Base-by-base conservation (phyloP, 2,797 vertebrate genomes). In the Selene dorsalis region DNA sequence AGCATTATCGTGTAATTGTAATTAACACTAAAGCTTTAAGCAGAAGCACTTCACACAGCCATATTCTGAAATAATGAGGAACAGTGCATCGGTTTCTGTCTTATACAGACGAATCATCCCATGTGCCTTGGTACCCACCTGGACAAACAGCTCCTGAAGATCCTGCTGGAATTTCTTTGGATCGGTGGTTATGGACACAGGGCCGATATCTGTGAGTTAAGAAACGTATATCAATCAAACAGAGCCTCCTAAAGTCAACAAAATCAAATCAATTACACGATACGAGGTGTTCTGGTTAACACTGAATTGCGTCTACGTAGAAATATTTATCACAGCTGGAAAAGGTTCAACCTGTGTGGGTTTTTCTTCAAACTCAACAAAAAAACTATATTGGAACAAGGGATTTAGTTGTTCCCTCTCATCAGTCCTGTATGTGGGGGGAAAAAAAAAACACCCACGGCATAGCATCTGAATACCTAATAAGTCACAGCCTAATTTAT, bases 141-240 rank as follows among this genome's bases (percentile, higher is more conserved):
- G 97, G 77, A 99, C 98, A 3, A 97, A 97, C 75, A 99, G 96
- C 68, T 98, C 96, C 75, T 94, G 92, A 75, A 99, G 95, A 87
- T 95, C 96, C 86, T 84, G 93, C 93, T 98, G 97, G 88, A 99
- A 99, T 89, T 96, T 95, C 78, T 65, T 87, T 0, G 98, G 97
- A 78, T 99, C 96, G 0, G 95, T 94, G 0, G 97, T 99, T 88
- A 98, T 96, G 78, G 95, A 98, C 72, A 96, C 95, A 0, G 97
- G 97, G 35, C 97, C 97, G 1, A 99, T 96, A 60, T 98, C 98
- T 99, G 93, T 1, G 8, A 67, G 50, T 58, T 75, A 32, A 67
- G 65, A 75, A 66, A 82, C 38, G 62, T 3, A 67, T 10, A 77
- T 77, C 24, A n/a, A 83, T 79, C 56, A 77, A 67, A 55, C 7